Evolutionary conservation across 30 jellyfish, hydroid and myxozoan genomes (phyloP), one percentile per base, ranked within the genome.

Genomic region (Haliclystus octoradiatus): DNA sequence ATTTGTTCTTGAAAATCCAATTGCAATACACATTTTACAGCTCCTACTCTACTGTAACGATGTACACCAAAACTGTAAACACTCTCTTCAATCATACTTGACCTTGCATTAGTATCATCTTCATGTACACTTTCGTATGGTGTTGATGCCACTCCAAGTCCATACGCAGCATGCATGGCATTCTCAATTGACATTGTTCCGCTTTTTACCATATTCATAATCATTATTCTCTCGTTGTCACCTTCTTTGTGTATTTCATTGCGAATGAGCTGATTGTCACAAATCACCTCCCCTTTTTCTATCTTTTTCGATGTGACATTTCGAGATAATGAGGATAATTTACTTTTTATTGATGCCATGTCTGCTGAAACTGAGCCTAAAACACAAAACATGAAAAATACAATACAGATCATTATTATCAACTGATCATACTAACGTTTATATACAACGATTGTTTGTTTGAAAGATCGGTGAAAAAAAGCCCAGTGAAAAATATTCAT

Each of bases 121-220:
- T 63, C 74, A 27, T 75, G 82, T 7, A 74, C 52, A 33, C 62
- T 69, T 52, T 73, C 87, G 33, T 86, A 75, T 4, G 94, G 94
- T 0, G 79, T 61, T 24, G 96, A 74, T 3, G 94, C 94, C 30
- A 86, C 78, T 23, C 96, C 96, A 33, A 86, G 77, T 0, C 92
- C 94, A 34, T 69, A 52, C 14, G 96, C 96, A 52, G 62, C 79
- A 29, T 74, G 81, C 2, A 86, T 50, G 26, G 96, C 96, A 53
- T 69, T 68, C 53, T 86, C 96, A 26, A 81, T 88, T 24, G 96
- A 70, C 47, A 86, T 22, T 34, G 73, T 77, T 0, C 96, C 97
- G 33, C 77, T 84, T 51, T 88, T 88, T 1, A 88, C 97, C 97
- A 88, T 73, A 31, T 88, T 75, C 97, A 88, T 88, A 3, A 88